Conservation (phyloP, 1,140 invertebrate genomes). For the Pseudomyrmex concolor region DNA sequence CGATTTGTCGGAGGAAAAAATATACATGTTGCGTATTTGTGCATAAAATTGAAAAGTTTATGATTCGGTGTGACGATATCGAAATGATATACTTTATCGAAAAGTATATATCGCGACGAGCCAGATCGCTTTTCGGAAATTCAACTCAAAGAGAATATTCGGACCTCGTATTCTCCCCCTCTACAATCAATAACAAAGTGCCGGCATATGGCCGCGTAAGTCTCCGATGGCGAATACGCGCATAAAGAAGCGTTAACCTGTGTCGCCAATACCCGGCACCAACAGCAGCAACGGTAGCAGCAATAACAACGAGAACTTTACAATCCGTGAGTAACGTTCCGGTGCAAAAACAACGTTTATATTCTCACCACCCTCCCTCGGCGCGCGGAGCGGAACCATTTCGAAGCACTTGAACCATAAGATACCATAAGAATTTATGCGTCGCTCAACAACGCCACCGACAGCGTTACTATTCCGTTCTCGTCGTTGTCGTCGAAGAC, state of each 20-base stretch:
- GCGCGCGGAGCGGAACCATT: slow-evolving; percentile 32
- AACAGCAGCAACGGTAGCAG: slow-evolving; percentile 12
- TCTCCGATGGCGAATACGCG: slow-evolving; percentile 33
- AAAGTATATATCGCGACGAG: not conserved
- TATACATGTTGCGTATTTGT: not conserved
- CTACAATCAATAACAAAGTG: slow-evolving; percentile 20
- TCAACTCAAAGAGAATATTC: slow-evolving; percentile 9
- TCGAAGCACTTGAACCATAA: slow-evolving; percentile 48
- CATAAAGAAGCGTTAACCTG: slow-evolving; percentile 2
- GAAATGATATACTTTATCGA: not conserved
- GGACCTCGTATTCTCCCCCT: not conserved
- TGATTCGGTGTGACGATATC: not conserved
- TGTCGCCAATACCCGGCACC: slow-evolving; percentile 12
- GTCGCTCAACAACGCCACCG: slow-evolving; percentile 56
- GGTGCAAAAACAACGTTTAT: slow-evolving; percentile 69
- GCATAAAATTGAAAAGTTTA: too few relatives aligned
- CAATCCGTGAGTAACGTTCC: slow-evolving; percentile 55
- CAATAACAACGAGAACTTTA: slow-evolving; percentile 45
- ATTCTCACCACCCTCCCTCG: slow-evolving; percentile 55
- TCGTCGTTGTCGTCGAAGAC: slow-evolving; percentile 45
- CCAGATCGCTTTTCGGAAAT: slow-evolving; percentile 13
- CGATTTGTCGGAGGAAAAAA: not conserved
- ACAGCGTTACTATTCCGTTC: slow-evolving; percentile 54
- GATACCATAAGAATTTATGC: slow-evolving; percentile 71
- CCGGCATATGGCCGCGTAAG: slow-evolving; percentile 31